These are phyloP conservation scores for Nebria salina DNA, from an alignment of 2,888 invertebrate genomes.

Conservation along the genomic window DNA sequence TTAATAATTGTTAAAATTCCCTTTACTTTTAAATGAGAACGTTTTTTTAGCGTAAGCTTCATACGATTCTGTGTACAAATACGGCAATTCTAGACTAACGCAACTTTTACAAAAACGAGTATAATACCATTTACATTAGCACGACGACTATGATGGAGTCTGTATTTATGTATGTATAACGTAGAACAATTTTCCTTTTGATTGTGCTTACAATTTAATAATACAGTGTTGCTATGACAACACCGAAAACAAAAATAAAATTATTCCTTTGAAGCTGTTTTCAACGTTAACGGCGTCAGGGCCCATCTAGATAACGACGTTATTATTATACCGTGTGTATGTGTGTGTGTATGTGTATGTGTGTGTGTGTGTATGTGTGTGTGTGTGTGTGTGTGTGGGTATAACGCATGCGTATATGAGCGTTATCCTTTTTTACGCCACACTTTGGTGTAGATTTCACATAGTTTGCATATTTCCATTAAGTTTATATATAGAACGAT, in stretches of 20 bases:
- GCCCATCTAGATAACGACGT: constrained; percentile 44
- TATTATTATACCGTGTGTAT: constrained; percentile 30
- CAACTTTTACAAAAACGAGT: background rate
- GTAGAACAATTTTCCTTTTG: constrained; percentile 40
- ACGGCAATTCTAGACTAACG: background rate
- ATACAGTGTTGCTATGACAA: constrained; percentile 37
- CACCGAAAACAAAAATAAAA: constrained; percentile 42
- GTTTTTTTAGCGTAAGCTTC: too few relatives aligned
- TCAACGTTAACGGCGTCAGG: constrained; percentile 24
- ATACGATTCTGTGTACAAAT: background rate
- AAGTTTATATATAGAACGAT: constrained; percentile 31
- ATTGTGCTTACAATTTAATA: constrained; percentile 46
- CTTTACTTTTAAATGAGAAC: too few relatives aligned
- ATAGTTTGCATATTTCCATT: constrained; percentile 45
- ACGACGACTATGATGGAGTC: background rate
- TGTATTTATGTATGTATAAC: background rate
- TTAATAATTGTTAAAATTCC: too few relatives aligned
- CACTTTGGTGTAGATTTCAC: constrained; percentile 32
- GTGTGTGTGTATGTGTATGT: background rate
- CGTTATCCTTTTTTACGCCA: background rate
- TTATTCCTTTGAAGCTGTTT: constrained; percentile 44
- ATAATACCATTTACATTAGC: too few relatives aligned
- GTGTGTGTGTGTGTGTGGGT: background rate
- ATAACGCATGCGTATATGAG: background rate
- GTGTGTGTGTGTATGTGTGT: background rate